Base-by-base conservation (phyloP, 1,140 invertebrate genomes). In the Eriosoma lanigerum region DNA sequence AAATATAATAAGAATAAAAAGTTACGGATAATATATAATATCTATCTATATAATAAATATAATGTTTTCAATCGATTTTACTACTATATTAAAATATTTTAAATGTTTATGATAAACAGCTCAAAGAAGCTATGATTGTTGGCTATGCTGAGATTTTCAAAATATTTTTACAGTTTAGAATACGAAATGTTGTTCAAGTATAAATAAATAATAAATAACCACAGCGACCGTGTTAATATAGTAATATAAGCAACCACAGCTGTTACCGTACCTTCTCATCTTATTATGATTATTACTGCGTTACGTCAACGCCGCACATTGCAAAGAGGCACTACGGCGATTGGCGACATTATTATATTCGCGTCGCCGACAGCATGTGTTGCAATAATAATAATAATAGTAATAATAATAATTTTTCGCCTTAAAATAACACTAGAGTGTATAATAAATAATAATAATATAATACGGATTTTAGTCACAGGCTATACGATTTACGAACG, bases 181-280 rank as follows among this genome's bases (percentile, higher is more conserved):
- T 38, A 38, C 32, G 32, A 38, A 38, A 38, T 38, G 32, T 38
- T 38, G 29, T 38, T 15, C 2, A 38, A 21, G 64, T 70, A 26
- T 50, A 52, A 72, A 72, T 72, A 72, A 72, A 72, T 52, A 72
- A 72, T 68, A 66, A 66, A 72, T 72, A 50, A 72, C 48, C 68
- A 13, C 46, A 52, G 21, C 0, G 68, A n/a, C 68, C 46, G 68
- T 29, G 68, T 72, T 52, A 72, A 72, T 72, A 72, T 72, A 72
- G 52, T 72, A 72, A 72, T 70, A 70, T 70, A n/a, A 72, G 24
- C 68, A 50, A 50, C 48, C 48, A 19, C 68, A 72, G 48, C 68
- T 72, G 46, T 72, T 72, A 52, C 68, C 68, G 29, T 52, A 72
- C 68, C 68, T 72, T 52, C 24, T 72, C 68, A 48, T 68, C 66